Evolutionary conservation across 2,888 invertebrate species (phyloP).

Genomic region (Agrotis puta): DNA sequence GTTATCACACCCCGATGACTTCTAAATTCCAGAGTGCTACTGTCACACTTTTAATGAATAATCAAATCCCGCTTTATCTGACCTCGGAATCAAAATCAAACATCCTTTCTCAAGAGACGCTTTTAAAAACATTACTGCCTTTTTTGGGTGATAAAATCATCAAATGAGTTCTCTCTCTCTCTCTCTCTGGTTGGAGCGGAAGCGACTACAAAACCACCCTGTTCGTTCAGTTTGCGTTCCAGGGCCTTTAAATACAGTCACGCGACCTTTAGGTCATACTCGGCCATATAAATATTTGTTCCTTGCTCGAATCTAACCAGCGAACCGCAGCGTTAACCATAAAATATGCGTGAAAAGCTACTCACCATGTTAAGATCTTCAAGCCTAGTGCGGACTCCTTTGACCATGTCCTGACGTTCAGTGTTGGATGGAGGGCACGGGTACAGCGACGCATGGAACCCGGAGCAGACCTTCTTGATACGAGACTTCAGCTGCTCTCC

Average conservation of each 20-base stretch:
- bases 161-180: too few species aligned
- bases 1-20: neutral
- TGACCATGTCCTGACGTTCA: slow-evolving; percentile 97
- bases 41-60: neutral
- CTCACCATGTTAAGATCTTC: slow-evolving; percentile 96
- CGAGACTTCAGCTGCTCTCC: slow-evolving; percentile 97
- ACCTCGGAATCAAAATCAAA: neutral
- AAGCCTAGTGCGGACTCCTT: slow-evolving; percentile 96
- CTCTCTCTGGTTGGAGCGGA: too few species aligned
- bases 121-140: too few species aligned
- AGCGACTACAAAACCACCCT: too few species aligned
- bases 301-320: too few species aligned
- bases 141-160: too few species aligned
- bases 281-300: too few species aligned
- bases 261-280: too few species aligned
- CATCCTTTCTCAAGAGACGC: too few species aligned
- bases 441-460: slow-evolving; percentile 97
- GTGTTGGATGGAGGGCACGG: slow-evolving; percentile 97
- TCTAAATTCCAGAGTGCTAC: neutral
- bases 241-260: too few species aligned
- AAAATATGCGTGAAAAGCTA: neutral
- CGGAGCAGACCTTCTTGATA: slow-evolving; percentile 98
- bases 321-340: too few species aligned
- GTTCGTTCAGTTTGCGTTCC: too few species aligned
- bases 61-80: neutral